These are phyloP conservation scores for Syrista parreyssii DNA, from an alignment of 2,888 invertebrate species.

Conservation along the genomic window DNA sequence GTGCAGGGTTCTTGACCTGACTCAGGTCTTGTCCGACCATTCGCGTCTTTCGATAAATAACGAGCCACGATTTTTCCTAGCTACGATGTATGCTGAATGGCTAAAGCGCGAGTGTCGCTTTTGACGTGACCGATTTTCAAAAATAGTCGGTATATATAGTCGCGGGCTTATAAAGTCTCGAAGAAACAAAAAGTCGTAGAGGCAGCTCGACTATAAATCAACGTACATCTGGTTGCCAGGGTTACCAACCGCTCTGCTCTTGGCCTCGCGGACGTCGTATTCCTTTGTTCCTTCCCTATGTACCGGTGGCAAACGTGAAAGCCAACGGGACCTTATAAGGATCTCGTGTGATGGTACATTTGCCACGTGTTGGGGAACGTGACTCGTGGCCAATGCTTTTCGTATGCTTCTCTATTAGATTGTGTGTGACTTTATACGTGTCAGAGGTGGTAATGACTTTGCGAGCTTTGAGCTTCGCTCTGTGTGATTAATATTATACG, in stretches of 20 bases:
- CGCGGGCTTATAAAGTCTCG: background rate
- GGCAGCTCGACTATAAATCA: background rate
- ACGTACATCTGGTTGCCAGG: background rate
- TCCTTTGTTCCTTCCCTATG: background rate
- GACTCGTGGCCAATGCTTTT: background rate
- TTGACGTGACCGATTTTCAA: slow-evolving; percentile 14
- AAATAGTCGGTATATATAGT: background rate
- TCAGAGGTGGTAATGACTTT: background rate
- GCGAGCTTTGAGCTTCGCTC: background rate
- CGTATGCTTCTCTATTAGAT: background rate
- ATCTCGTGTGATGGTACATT: background rate
- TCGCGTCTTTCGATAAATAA: background rate
- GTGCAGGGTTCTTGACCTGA: background rate
- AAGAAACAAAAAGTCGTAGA: background rate
- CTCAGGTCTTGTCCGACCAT: background rate
- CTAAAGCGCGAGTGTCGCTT: slow-evolving; percentile 4
- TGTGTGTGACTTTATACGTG: background rate
- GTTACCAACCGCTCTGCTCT: background rate
- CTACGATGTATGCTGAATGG: slow-evolving; percentile 4
- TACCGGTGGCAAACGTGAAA: background rate
- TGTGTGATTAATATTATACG: background rate
- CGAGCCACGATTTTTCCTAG: background rate
- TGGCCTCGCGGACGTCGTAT: background rate
- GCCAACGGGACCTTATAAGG: background rate
- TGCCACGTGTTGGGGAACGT: background rate